Percentiles rank a stretch among this genome's conserved stretches.
These are phyloP conservation scores for Pitangus sulphuratus DNA, from an alignment of 2,797 vertebrate species.

Conservation along the genomic window DNA sequence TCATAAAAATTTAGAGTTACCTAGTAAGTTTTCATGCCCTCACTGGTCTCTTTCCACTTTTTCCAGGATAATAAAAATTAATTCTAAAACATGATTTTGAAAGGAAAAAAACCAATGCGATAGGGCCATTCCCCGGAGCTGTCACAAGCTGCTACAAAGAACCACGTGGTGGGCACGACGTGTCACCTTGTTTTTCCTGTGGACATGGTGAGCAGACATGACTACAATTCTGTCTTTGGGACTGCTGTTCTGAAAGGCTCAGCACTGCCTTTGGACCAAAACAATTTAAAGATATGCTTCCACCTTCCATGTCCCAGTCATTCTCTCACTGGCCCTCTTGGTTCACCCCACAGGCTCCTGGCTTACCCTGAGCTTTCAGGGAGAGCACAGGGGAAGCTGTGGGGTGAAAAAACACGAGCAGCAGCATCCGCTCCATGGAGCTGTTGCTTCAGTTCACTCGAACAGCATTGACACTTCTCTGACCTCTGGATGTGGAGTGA, in stretches of 20 bases:
- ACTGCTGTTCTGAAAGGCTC: not conserved
- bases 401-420: not conserved
- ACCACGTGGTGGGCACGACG: accelerated
- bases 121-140: not conserved
- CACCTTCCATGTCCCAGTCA: not conserved
- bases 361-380: not conserved
- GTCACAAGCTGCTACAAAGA: not conserved
- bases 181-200: accelerated
- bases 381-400: not conserved
- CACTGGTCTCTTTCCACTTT: not conserved
- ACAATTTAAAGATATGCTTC: not conserved
- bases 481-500: not conserved
- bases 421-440: not conserved
- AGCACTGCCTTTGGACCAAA: not conserved
- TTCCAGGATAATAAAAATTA: not conserved
- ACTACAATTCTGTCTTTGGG: not conserved
- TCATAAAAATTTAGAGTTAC: not conserved
- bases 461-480: not conserved
- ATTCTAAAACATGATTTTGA: not conserved
- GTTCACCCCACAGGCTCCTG: not conserved
- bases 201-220: not conserved
- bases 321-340: not conserved
- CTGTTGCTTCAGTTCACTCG: not conserved
- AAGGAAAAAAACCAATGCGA: accelerated
- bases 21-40: not conserved